Conservation (phyloP, 2,113 vertebrate genomes). For the Chamaea fasciata region DNA sequence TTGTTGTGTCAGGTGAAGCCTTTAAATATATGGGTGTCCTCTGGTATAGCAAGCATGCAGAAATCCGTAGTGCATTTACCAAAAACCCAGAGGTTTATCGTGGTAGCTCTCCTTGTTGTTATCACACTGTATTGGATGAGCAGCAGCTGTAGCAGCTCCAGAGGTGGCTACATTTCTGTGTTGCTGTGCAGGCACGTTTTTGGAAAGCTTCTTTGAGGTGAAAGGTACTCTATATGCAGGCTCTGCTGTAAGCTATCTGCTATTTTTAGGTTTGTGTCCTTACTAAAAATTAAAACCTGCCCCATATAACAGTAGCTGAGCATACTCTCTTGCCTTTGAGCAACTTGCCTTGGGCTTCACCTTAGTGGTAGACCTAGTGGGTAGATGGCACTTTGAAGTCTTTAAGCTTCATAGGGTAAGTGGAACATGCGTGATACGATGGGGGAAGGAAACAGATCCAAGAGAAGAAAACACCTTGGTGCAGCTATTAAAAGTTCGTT, state of each 20-base stretch:
- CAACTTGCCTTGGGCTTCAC: not conserved
- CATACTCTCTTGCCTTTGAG: not conserved
- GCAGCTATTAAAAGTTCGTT: not conserved
- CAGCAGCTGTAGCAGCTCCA: not conserved
- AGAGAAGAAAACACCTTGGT: not conserved
- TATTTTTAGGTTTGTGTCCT: not conserved
- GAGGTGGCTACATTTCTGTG: not conserved
- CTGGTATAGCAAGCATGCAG: not conserved
- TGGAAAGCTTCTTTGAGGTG: not conserved
- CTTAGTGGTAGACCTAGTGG: not conserved
- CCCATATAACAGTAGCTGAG: not conserved
- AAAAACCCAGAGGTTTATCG: not conserved
- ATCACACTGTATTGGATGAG: not conserved
- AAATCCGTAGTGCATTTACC: not conserved
- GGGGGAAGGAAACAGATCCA: not conserved
- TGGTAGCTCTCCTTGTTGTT: not conserved
- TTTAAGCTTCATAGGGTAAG: not conserved
- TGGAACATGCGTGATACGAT: not conserved
- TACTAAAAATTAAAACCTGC: not conserved
- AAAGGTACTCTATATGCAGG: not conserved
- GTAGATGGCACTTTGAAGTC: not conserved
- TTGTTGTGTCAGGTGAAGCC: not conserved
- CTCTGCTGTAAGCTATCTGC: not conserved
- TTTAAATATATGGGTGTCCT: not conserved
- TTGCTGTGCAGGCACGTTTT: not conserved